Evolutionary conservation across 2,113 vertebrate genomes (phyloP), one percentile per base, ranked within the genome.

Genomic region (Notarius lentiginosus): DNA sequence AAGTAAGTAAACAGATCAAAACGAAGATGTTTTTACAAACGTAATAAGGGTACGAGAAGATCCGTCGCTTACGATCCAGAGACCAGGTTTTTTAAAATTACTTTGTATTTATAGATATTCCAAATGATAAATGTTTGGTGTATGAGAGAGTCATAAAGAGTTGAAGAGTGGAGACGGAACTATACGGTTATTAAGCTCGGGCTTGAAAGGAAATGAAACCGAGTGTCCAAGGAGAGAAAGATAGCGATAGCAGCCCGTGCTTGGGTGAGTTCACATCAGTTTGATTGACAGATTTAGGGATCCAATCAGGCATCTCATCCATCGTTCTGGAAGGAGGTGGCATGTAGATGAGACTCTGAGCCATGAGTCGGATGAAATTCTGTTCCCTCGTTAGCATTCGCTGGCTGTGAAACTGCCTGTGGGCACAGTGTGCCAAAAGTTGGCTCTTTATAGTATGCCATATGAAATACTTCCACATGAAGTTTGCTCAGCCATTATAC

Each of bases 21-120:
- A 81, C 79, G 51, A 92, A 82, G 88, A 92, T 89, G 89, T 80
- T 17, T 72, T 72, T 47, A 72, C 89, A 91, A 91, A 93, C 83
- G 90, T 90, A 92, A 87, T 82, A 89, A 89, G 24, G 90, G 73
- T 86, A 87, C 51, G 86, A 90, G 90, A 88, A 89, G 90, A 91
- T 90, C 89, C 89, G 90, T 89, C 77, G 84, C 63, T 87, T 87
- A 87, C 83, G 82, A 89, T 49, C 83, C 87, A 91, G 87, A 92
- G 76, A 88, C 66, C 55, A 18, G 27, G 79, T 79, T 79, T 81
- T 11, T 61, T 51, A 1, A 76, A 90, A 90, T 89, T 51, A 77
- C 90, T 86, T 75, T 73, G 61, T 85, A 66, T 84, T 91, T 82
- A 79, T 90, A 88, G 84, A 92, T 90, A 91, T 91, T 91, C 80